These are phyloP conservation scores for Stichopus horrens DNA, from an alignment of 53 echinoderm and acorn worm species.

Conservation along the genomic window DNA sequence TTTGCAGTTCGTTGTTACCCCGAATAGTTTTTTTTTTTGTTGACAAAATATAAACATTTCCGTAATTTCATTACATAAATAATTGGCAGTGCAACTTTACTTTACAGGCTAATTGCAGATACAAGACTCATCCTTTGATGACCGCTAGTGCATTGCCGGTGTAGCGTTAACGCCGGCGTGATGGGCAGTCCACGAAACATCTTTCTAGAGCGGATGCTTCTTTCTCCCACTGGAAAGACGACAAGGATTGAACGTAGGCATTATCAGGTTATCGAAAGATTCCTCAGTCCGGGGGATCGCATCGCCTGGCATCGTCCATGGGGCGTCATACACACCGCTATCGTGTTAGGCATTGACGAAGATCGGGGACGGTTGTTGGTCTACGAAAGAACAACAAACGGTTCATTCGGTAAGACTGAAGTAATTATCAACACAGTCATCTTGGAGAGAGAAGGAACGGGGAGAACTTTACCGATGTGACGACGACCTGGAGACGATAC, in stretches of 20 bases:
- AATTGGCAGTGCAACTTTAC: too few relatives aligned
- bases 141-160: too few relatives aligned
- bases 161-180: too few relatives aligned
- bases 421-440: background rate
- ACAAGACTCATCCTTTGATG: too few relatives aligned
- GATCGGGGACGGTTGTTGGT: slow-evolving; percentile 4
- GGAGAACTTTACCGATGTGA: slow-evolving; percentile 35
- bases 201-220: slow-evolving; percentile 17
- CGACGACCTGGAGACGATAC: slow-evolving; percentile 21
- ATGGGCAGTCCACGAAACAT: background rate
- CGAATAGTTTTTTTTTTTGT: too few relatives aligned
- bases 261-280: slow-evolving; percentile 1
- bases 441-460: slow-evolving; percentile 2
- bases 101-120: too few relatives aligned
- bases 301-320: slow-evolving; percentile 36
- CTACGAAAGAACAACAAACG: slow-evolving; percentile 8
- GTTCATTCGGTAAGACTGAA: background rate
- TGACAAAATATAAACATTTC: too few relatives aligned
- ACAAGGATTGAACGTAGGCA: slow-evolving; percentile 31
- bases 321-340: slow-evolving; percentile 31
- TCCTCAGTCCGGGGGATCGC: slow-evolving; percentile 36
- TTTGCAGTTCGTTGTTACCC: too few relatives aligned
- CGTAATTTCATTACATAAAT: too few relatives aligned
- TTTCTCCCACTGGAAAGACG: background rate
- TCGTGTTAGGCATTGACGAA: slow-evolving; percentile 15